Conservation (phyloP, 2,888 invertebrate species). For the Leucoptera coffeella region DNA sequence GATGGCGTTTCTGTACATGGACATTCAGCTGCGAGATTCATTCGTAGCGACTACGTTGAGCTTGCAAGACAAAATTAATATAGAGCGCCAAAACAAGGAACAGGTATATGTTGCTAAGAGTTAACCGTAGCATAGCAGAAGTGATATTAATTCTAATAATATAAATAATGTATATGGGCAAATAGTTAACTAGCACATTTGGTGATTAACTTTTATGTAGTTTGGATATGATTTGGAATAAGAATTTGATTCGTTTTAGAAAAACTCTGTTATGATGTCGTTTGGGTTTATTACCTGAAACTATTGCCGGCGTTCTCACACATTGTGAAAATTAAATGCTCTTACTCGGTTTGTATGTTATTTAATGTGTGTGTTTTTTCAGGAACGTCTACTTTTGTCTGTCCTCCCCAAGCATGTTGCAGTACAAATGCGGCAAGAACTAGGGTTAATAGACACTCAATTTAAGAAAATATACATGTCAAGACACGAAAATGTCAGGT, state of each 20-base stretch:
- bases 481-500: slow-evolving; percentile 93
- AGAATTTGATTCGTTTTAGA: no score
- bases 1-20: slow-evolving; percentile 59
- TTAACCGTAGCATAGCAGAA: no score
- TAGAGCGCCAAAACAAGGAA: slow-evolving; percentile 90
- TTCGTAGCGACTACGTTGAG: slow-evolving; percentile 88
- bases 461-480: slow-evolving; percentile 98
- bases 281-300: no score
- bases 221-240: no score
- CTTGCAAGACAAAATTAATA: slow-evolving; percentile 83
- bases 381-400: slow-evolving; percentile 88
- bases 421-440: slow-evolving; percentile 91
- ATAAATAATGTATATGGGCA: no score
- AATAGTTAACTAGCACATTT: no score
- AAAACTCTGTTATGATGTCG: no score
- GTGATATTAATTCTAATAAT: no score
- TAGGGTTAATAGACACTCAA: slow-evolving; percentile 87
- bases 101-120: slow-evolving; percentile 67
- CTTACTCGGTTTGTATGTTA: no score
- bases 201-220: no score
- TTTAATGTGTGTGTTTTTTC: slow-evolving; percentile 22
- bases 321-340: no score
- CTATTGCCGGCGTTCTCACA: no score
- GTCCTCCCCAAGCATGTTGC: slow-evolving; percentile 95
- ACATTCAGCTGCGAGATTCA: slow-evolving; percentile 81